phyloP scores from a whole-genome alignment of 53 echinoderm and acorn worm genomes.

The Paracentrotus lividus region DNA sequence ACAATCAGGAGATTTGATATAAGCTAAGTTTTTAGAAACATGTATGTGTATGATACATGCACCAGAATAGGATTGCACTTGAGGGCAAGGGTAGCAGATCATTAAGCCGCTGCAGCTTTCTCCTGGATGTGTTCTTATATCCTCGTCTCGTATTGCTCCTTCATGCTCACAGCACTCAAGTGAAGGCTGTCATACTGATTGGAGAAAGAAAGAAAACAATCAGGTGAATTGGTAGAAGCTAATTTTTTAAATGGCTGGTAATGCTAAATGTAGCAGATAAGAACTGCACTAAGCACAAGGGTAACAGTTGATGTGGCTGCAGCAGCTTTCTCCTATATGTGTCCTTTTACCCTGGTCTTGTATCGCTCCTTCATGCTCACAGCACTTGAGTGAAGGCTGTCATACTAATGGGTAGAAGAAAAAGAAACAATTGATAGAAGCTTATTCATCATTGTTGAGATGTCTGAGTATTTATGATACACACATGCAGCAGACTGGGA shows the following conservation, averaged over 20 bases:
- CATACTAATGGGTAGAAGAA: constrained; percentile 76
- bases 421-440: no score
- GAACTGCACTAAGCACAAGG: no score
- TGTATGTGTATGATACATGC: no score
- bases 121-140: constrained; percentile 90
- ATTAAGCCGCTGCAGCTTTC: constrained; percentile 75
- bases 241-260: no score
- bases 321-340: constrained; percentile 80
- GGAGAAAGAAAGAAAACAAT: neutral
- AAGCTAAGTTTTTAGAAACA: no score
- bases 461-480: no score
- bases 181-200: constrained; percentile 91
- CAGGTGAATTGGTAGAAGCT: no score
- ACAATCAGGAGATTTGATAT: no score
- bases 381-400: constrained; percentile 86
- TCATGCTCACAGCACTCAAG: constrained; percentile 90
- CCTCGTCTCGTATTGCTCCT: constrained; percentile 92
- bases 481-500: no score
- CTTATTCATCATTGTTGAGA: no score
- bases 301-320: constrained; percentile 71
- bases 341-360: constrained; percentile 88
- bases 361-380: constrained; percentile 97
- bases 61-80: no score
- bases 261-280: no score
- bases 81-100: constrained; percentile 57